Conservation (phyloP, 2,113 vertebrate genomes). For the Dromiciops gliroides region DNA sequence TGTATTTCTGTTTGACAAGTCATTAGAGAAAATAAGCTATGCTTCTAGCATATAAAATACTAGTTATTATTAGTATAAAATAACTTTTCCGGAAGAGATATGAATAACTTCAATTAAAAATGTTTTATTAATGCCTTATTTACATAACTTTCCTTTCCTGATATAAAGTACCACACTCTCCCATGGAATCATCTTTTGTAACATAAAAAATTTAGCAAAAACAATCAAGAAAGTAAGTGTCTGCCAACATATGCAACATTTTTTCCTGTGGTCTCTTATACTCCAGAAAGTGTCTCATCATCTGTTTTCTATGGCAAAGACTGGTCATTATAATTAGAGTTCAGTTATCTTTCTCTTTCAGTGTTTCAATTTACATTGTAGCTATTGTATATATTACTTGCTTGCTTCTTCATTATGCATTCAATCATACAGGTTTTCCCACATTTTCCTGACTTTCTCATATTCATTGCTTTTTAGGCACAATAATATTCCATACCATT, state of each 20-base stretch:
- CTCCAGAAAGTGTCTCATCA: neutral
- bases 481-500: neutral
- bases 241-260: neutral
- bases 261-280: neutral
- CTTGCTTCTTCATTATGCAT: neutral
- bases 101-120: conserved; percentile 25
- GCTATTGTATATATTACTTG: neutral
- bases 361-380: neutral
- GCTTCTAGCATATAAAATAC: neutral
- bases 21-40: conserved; percentile 38
- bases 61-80: rapidly evolving
- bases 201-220: neutral
- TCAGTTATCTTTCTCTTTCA: neutral
- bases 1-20: conserved; percentile 55
- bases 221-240: neutral
- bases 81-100: conserved; percentile 1
- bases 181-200: neutral
- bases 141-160: neutral
- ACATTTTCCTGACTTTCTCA: neutral
- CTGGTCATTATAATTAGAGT: neutral
- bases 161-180: neutral
- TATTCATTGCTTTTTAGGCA: neutral
- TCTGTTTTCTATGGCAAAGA: neutral
- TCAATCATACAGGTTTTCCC: neutral
- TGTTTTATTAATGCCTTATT: neutral